These are phyloP conservation scores for Styela clava DNA, from an alignment of 23 tunicate species.

Conservation along the genomic window DNA sequence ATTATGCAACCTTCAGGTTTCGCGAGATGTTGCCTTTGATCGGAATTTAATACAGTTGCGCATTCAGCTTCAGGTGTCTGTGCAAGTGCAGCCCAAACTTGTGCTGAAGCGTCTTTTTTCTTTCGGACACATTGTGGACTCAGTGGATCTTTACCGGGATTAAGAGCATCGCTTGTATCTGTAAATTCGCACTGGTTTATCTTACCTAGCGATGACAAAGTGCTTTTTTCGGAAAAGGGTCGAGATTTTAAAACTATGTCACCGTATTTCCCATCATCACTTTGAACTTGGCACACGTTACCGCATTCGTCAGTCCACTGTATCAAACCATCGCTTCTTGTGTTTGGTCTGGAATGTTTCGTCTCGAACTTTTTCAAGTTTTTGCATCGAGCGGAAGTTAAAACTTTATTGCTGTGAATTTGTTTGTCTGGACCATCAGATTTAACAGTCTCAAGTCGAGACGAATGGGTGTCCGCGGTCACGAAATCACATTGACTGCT, in stretches of 20 bases:
- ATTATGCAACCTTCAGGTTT: background rate
- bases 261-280: slow-evolving; percentile 19
- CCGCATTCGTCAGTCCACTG: slow-evolving; percentile 55
- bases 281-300: slow-evolving; percentile 41
- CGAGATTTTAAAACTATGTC: background rate
- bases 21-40: background rate
- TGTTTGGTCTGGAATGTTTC: background rate
- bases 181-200: background rate
- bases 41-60: no score
- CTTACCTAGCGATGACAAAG: background rate
- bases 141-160: background rate
- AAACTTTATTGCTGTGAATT: background rate
- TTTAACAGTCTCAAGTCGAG: no score
- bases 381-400: background rate
- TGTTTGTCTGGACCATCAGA: background rate
- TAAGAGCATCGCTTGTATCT: background rate
- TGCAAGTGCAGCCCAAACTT: background rate
- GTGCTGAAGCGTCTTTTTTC: background rate
- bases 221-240: background rate
- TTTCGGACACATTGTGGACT: background rate
- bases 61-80: background rate
- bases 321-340: background rate
- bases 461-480: background rate
- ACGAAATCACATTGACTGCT: background rate
- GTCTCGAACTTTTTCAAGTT: background rate